A percentile compares a stretch with the other conserved stretches of the same genome.
Conservation (phyloP, 2,797 vertebrate species). For the Allobates femoralis region DNA sequence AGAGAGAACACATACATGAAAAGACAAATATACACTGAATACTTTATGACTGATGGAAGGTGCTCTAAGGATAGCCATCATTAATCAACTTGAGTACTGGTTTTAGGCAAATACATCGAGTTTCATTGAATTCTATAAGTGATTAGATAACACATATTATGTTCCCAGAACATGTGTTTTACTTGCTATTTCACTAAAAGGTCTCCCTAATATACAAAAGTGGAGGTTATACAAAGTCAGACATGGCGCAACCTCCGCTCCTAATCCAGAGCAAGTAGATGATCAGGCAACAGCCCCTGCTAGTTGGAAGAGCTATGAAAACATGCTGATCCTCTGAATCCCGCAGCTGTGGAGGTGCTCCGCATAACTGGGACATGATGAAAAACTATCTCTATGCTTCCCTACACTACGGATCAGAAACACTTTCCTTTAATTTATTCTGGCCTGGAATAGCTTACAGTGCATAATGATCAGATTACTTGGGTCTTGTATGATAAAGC, state of each 20-base stretch:
- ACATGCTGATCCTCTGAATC: slow-evolving; percentile 60
- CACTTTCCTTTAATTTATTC: slow-evolving; percentile 60
- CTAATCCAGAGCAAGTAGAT: slow-evolving; percentile 43
- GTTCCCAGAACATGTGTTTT: neutral
- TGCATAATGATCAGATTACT: slow-evolving; percentile 60
- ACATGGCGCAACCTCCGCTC: slow-evolving; percentile 22
- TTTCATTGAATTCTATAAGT: neutral
- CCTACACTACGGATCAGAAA: slow-evolving; percentile 42
- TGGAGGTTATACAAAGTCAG: slow-evolving; percentile 61
- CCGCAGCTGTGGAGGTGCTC: slow-evolving; percentile 58
- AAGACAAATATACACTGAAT: neutral
- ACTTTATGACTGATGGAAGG: neutral
- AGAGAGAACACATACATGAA: no score
- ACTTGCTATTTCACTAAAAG: neutral
- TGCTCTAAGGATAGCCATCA: neutral
- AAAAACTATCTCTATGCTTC: slow-evolving; percentile 49
- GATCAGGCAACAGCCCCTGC: slow-evolving; percentile 31
- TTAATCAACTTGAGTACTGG: neutral
- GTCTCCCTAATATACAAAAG: neutral
- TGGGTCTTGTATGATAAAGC: slow-evolving; percentile 48
- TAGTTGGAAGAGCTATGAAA: slow-evolving; percentile 47
- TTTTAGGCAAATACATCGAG: neutral
- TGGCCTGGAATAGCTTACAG: slow-evolving; percentile 55
- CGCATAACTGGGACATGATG: slow-evolving; percentile 59
- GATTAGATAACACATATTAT: neutral